Percentiles rank a stretch among this genome's conserved stretches.
These are phyloP conservation scores for Physocephala rufipes DNA, from an alignment of 2,888 invertebrate species.

Conservation along the genomic window DNA sequence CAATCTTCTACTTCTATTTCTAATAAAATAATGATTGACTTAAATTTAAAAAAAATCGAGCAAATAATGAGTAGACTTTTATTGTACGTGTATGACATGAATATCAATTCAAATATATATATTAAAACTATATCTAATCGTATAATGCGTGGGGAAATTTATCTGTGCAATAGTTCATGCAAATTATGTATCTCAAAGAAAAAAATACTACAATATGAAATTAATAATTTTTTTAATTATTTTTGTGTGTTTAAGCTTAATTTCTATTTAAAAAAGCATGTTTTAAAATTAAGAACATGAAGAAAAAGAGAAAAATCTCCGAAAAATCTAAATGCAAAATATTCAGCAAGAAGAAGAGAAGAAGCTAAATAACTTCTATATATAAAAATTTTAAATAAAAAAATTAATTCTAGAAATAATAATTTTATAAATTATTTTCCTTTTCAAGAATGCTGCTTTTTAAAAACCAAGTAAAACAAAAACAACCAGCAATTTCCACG, in stretches of 20 bases:
- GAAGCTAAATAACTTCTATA: not conserved
- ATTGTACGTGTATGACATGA: constrained; percentile 15
- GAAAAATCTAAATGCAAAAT: constrained; percentile 7
- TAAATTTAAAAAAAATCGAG: not conserved
- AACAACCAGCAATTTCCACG: constrained; percentile 14
- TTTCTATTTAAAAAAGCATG: constrained; percentile 16
- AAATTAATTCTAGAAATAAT: not conserved
- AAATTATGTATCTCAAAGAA: constrained; percentile 44
- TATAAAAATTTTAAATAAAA: not conserved
- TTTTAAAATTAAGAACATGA: not conserved
- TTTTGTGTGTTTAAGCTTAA: constrained; percentile 20
- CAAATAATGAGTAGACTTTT: constrained; percentile 3
- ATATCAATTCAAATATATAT: too few relatives aligned
- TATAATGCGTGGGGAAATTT: constrained; percentile 38
- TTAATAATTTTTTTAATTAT: too few relatives aligned
- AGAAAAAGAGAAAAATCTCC: constrained; percentile 1
- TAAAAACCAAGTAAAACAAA: not conserved
- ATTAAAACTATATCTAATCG: constrained; percentile 23
- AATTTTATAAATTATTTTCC: constrained; percentile 14
- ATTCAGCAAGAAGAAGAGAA: not conserved
- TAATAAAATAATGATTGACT: too few relatives aligned
- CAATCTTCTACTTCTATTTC: too few relatives aligned
- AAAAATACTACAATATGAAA: constrained; percentile 36
- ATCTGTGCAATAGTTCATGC: constrained; percentile 50
- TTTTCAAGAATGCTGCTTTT: constrained; percentile 19